Evolutionary conservation across 2,888 invertebrate genomes (phyloP).

Genomic region (Beris chalybata): DNA sequence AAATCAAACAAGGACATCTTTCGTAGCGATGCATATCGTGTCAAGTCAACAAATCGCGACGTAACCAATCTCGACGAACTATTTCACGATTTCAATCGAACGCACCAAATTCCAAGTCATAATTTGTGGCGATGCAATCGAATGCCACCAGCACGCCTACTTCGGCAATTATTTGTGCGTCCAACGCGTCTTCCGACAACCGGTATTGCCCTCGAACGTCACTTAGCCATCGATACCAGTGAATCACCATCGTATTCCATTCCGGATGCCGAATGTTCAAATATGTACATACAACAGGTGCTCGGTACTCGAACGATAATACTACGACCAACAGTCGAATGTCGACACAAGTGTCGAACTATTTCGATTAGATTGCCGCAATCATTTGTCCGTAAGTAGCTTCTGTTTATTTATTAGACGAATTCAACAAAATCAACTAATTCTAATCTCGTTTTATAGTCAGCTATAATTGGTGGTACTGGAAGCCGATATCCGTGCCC

Average conservation of each 20-base stretch:
- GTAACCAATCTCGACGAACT: conserved; percentile 54
- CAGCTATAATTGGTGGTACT: conserved; percentile 78
- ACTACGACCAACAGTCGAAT: conserved; percentile 76
- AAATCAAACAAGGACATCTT: conserved; percentile 62
- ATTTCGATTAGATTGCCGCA: conserved; percentile 71
- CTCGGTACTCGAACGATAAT: conserved; percentile 73
- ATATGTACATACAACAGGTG: conserved; percentile 73
- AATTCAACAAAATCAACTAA: conserved; percentile 20
- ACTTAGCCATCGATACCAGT: conserved; percentile 72
- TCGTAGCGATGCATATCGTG: conserved; percentile 65
- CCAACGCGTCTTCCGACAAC: conserved; percentile 71
- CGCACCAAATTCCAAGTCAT: conserved; percentile 47
- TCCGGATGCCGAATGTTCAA: conserved; percentile 82
- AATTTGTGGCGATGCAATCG: conserved; percentile 70
- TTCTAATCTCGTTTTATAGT: conserved; percentile 58
- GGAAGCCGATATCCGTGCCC: conserved; percentile 70
- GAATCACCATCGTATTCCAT: conserved; percentile 67
- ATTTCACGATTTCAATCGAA: conserved; percentile 51
- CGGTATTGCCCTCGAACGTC: conserved; percentile 78
- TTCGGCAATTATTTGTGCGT: conserved; percentile 73
- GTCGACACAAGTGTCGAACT: conserved; percentile 69
- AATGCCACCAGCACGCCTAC: conserved; percentile 70
- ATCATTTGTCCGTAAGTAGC: conserved; percentile 74
- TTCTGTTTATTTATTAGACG: background rate
- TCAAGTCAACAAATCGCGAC: conserved; percentile 51